phyloP scores from a whole-genome alignment of 1,140 invertebrate genomes.

The Conus betulinus region DNA sequence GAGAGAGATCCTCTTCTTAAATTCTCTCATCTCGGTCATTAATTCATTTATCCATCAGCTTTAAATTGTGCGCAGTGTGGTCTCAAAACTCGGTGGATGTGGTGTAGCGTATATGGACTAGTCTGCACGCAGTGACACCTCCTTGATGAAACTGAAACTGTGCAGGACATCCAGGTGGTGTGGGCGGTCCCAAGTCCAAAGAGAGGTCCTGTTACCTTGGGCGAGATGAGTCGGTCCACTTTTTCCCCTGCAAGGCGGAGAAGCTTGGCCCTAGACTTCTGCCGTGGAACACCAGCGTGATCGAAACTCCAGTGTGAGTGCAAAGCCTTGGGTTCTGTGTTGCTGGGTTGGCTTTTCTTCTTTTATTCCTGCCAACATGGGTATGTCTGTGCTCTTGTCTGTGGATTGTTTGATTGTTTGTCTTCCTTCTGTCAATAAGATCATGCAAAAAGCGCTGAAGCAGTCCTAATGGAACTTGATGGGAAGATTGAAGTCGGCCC shows the following conservation, averaged over 20 bases:
- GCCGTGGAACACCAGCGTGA: not conserved
- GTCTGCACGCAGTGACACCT: no score
- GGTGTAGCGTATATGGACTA: no score
- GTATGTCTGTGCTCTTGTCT: not conserved
- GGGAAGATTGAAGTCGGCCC: no score
- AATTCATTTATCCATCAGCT: no score
- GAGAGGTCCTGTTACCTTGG: not conserved
- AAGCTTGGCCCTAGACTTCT: not conserved
- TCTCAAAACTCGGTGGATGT: no score
- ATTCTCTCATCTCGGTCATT: no score
- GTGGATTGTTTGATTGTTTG: no score
- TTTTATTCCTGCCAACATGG: not conserved
- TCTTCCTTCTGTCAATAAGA: no score
- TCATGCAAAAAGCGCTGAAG: not conserved
- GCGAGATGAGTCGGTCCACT: not conserved
- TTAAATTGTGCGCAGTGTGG: no score
- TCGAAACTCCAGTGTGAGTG: constrained; percentile 7
- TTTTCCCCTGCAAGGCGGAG: not conserved
- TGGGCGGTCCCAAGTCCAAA: not conserved
- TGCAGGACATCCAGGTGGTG: not conserved
- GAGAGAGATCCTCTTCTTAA: no score
- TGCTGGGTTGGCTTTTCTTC: no score
- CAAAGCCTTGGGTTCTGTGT: not conserved
- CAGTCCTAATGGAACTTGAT: not conserved
- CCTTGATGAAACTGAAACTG: not conserved